Percentiles rank a stretch among this genome's conserved stretches.
phyloP scores from a whole-genome alignment of 2,797 vertebrate species.

The Neopelma chrysocephalum region DNA sequence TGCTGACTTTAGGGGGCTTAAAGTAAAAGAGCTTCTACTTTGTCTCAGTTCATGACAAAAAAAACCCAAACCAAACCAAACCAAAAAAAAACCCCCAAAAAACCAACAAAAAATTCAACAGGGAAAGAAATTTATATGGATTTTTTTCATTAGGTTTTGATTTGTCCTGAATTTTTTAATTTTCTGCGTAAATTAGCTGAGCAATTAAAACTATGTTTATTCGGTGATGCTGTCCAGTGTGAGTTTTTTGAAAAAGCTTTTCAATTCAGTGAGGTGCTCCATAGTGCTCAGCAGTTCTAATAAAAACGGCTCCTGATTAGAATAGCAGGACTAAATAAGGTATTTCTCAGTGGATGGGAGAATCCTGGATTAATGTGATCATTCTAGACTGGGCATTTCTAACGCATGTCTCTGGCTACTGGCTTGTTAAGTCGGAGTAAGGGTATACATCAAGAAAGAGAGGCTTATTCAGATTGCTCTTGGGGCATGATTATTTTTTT shows the following conservation, averaged over 20 bases:
- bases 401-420: neutral
- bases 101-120: neutral
- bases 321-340: neutral
- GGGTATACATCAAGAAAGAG: neutral
- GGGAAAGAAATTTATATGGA: neutral
- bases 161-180: neutral
- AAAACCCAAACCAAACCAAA: neutral
- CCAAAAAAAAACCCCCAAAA: too few relatives aligned
- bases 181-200: neutral
- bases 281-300: neutral
- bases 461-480: slow-evolving; percentile 5
- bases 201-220: neutral
- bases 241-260: neutral
- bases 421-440: neutral
- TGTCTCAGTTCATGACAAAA: neutral
- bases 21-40: neutral
- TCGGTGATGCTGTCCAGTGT: neutral
- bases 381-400: neutral
- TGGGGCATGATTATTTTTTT: neutral
- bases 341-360: neutral
- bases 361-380: neutral
- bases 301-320: neutral
- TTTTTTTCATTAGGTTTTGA: neutral
- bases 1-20: neutral
- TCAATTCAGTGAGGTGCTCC: neutral